These are phyloP conservation scores for Nudaria mundana DNA, from an alignment of 2,888 invertebrate genomes.

Conservation along the genomic window DNA sequence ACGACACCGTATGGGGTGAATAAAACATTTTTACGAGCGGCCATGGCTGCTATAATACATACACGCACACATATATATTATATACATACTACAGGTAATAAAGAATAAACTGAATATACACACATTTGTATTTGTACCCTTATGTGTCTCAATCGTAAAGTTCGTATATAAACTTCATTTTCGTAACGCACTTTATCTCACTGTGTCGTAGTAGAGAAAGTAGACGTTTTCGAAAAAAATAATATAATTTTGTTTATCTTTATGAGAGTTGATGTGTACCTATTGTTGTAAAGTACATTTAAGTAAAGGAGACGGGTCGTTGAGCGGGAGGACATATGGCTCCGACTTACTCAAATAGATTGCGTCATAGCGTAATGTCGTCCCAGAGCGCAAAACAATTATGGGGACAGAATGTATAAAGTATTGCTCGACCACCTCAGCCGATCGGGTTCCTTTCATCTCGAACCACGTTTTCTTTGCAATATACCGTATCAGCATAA, in stretches of 20 bases:
- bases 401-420: constrained; percentile 72
- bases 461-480: constrained; percentile 59
- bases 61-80: constrained; percentile 43
- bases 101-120: constrained; percentile 43
- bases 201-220: neutral
- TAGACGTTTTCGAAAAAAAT: neutral
- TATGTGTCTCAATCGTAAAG: constrained; percentile 19
- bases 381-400: constrained; percentile 71
- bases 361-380: constrained; percentile 64
- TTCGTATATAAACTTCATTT: constrained; percentile 20
- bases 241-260: neutral
- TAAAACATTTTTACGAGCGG: constrained; percentile 81
- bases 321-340: constrained; percentile 50
- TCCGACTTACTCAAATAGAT: constrained; percentile 73
- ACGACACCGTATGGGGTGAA: constrained; percentile 81
- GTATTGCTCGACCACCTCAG: constrained; percentile 52
- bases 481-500: constrained; percentile 65
- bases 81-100: constrained; percentile 51
- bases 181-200: constrained; percentile 14
- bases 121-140: constrained; percentile 31
- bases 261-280: constrained; percentile 2
- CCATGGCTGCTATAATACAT: constrained; percentile 76
- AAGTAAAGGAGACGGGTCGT: constrained; percentile 3
- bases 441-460: constrained; percentile 51
- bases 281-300: neutral